Base-by-base conservation (phyloP, 2,113 vertebrate species). In the Clarias gariepinus region DNA sequence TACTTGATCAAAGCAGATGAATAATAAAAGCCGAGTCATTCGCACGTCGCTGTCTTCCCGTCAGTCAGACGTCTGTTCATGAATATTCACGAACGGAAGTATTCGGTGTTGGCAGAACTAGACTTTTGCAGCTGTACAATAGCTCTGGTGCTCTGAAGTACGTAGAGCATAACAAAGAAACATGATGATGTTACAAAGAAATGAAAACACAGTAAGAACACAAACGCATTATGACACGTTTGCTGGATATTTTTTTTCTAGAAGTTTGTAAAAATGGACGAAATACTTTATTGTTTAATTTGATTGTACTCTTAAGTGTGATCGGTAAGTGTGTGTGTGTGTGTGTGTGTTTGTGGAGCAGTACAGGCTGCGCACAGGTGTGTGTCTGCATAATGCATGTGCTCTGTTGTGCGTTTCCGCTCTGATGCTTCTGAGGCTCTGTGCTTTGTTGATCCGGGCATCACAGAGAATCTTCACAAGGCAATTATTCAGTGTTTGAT, bases 401-500 rank as follows among this genome's bases (percentile, higher is more conserved):
- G 30, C 87, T 82, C 52, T 77, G 77, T 87, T 86, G 69, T 89
- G 77, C 73, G 84, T 87, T 81, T 60, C 41, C 73, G 68, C 73
- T 88, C 80, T 88, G 89, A 89, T 87, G 86, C 47, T 82, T 80
- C 83, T 84, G 88, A 83, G 71, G 69, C 79, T 61, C 47, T 83
- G 30, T 25, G 5, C 83, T 41, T 89, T 89, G 86, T 88, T 85
- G 81, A 86, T 89, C 79, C 69, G 52, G 55, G 76, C 88, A 82
- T 89, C 88, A 89, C 74, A 89, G 88, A 86, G 81, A 76, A 63
- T 81, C 77, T 89, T 89, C 89, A 86, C 82, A 73, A 86, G 81
- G 84, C 88, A 84, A 88, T 90, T 90, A 90, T 88, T 60, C 81
- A 82, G 76, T 82, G 83, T 89, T 89, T 90, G 90, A 89, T 88